A percentile compares a stretch with the other conserved stretches of the same genome.
These are phyloP conservation scores for Zingel zingel DNA, from an alignment of 2,113 vertebrate genomes.

Conservation along the genomic window DNA sequence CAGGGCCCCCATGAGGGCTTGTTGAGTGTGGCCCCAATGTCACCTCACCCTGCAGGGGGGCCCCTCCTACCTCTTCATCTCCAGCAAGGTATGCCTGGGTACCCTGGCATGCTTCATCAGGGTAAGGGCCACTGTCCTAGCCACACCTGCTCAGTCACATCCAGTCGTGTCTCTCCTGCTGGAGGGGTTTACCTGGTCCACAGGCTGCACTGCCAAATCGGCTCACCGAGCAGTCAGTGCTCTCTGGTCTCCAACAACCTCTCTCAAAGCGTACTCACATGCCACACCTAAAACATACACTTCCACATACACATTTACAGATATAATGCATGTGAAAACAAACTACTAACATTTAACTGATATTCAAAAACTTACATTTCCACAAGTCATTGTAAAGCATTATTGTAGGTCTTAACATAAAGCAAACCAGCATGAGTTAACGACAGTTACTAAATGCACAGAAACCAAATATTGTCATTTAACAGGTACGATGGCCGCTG, in stretches of 20 bases:
- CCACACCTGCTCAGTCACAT: conserved; percentile 83
- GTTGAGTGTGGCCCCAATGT: conserved; percentile 98
- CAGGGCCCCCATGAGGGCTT: conserved; percentile 99
- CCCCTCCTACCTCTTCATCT: conserved; percentile 91
- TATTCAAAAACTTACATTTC: conserved; percentile 45
- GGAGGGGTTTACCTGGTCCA: conserved; percentile 81
- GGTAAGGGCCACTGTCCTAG: conserved; percentile 90
- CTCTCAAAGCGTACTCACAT: conserved; percentile 34
- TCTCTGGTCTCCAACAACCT: conserved; percentile 29
- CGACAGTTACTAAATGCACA: not conserved
- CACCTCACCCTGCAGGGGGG: conserved; percentile 95
- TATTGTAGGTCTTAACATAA: conserved; percentile 16
- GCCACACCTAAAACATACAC: conserved; percentile 23
- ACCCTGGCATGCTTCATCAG: conserved; percentile 94
- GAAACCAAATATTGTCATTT: conserved; percentile 40
- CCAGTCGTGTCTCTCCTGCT: conserved; percentile 82
- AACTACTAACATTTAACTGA: conserved; percentile 62
- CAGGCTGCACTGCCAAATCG: conserved; percentile 61
- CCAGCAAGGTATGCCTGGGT: conserved; percentile 94
- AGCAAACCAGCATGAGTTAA: not conserved
- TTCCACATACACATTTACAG: conserved; percentile 41
- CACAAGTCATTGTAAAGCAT: conserved; percentile 17
- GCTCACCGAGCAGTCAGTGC: conserved; percentile 43
- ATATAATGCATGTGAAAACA: conserved; percentile 61
- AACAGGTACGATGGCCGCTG: conserved; percentile 93